Conservation (phyloP, 2,888 invertebrate genomes). For the Polydrusus tereticollis region DNA sequence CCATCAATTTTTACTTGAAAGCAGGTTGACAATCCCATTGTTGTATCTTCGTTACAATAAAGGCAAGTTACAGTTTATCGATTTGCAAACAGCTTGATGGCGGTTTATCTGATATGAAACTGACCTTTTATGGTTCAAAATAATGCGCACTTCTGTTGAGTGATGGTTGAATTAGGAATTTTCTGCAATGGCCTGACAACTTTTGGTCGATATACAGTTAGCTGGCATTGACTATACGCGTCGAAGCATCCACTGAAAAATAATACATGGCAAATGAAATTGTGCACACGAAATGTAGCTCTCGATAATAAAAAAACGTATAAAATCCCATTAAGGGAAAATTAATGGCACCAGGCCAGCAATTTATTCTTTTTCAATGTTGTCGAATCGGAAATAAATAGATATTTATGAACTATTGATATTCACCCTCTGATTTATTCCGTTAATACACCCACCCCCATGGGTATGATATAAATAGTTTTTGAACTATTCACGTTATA, state of each 20-base stretch:
- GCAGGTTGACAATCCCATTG: no score
- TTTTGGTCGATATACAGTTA: neutral
- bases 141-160: no score
- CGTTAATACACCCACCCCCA: constrained; percentile 33
- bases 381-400: constrained; percentile 40
- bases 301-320: neutral
- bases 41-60: no score
- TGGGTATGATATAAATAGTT: constrained; percentile 27
- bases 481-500: constrained; percentile 29
- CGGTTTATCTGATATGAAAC: no score
- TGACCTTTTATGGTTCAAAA: no score
- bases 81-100: no score
- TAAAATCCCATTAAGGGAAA: constrained; percentile 2
- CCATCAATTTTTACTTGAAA: no score
- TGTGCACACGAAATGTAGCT: neutral
- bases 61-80: no score
- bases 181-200: no score
- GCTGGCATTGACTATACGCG: neutral
- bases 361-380: constrained; percentile 38
- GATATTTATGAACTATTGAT: constrained; percentile 47
- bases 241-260: neutral
- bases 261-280: constrained; percentile 8
- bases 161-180: no score
- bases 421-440: constrained; percentile 45
- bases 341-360: constrained; percentile 4